A percentile compares a stretch with the other conserved stretches of the same genome.
These are phyloP conservation scores for Metopolophium dirhodum DNA, from an alignment of 1,140 invertebrate species.

Conservation along the genomic window DNA sequence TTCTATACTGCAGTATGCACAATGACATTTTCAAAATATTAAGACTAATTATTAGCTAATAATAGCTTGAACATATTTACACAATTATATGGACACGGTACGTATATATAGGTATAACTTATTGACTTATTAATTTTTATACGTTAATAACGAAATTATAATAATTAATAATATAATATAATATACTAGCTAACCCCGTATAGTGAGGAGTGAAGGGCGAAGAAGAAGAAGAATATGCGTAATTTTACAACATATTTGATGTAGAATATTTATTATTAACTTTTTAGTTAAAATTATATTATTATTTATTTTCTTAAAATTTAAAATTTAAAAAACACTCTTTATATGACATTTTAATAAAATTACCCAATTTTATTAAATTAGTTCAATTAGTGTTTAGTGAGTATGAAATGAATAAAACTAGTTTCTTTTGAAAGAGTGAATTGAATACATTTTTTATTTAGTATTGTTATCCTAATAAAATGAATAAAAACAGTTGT, in stretches of 20 bases:
- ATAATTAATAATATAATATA: too few species aligned
- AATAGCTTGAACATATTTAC: too few species aligned
- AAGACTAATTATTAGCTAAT: too few species aligned
- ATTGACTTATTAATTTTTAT: too few species aligned
- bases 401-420: background rate
- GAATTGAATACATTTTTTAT: background rate
- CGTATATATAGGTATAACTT: too few species aligned
- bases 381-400: background rate
- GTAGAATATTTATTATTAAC: background rate
- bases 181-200: background rate
- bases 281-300: background rate
- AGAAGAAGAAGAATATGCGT: background rate
- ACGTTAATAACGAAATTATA: too few species aligned
- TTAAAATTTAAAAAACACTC: background rate
- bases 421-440: background rate
- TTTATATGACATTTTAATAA: background rate
- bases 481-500: conserved; percentile 67
- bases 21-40: too few species aligned
- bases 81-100: too few species aligned
- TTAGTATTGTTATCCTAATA: conserved; percentile 16
- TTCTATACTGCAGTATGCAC: too few species aligned
- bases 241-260: background rate
- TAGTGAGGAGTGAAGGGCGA: background rate
- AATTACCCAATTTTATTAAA: background rate
- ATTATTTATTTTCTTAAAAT: too few species aligned